Percentiles rank a stretch among this genome's conserved stretches.
Evolutionary conservation across 2,797 vertebrate genomes (phyloP).

Genomic region (Neoniphon sammara): DNA sequence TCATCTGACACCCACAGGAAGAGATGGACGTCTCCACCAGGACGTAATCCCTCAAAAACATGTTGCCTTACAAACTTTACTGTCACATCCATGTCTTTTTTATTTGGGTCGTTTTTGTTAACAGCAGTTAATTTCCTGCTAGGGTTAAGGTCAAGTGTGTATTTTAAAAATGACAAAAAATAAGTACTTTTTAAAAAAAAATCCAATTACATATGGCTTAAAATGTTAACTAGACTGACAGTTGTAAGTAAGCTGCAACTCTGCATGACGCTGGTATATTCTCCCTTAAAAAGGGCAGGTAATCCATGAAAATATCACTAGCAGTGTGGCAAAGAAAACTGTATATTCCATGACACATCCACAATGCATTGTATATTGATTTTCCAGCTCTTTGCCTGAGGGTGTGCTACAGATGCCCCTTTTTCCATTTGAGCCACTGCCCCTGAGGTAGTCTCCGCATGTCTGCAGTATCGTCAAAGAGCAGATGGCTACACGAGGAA

Average conservation of each 20-base stretch:
- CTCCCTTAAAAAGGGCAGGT: conserved; percentile 37
- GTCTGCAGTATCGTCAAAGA: conserved; percentile 42
- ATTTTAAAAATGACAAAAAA: conserved; percentile 1
- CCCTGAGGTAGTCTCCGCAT: conserved; percentile 51
- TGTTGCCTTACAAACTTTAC: neutral
- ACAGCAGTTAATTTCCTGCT: neutral
- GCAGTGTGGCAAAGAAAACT: conserved; percentile 40
- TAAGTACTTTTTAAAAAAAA: conserved; percentile 1
- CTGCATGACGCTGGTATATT: neutral
- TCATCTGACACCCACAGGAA: too few species aligned
- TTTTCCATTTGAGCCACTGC: conserved; percentile 40
- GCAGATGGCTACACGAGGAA: conserved; percentile 55
- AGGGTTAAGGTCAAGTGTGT: neutral
- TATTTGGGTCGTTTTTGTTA: neutral
- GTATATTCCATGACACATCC: conserved; percentile 46
- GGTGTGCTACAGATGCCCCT: conserved; percentile 42
- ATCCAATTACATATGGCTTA: neutral
- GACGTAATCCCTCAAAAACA: too few species aligned
- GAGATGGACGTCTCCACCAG: too few species aligned
- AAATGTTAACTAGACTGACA: neutral
- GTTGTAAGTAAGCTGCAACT: conserved; percentile 8
- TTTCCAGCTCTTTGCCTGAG: conserved; percentile 53
- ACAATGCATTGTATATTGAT: conserved; percentile 55
- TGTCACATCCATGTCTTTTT: neutral
- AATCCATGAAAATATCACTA: conserved; percentile 58